Evolutionary conservation across 2,113 vertebrate species (phyloP).

Genomic region (Polypterus senegalus): DNA sequence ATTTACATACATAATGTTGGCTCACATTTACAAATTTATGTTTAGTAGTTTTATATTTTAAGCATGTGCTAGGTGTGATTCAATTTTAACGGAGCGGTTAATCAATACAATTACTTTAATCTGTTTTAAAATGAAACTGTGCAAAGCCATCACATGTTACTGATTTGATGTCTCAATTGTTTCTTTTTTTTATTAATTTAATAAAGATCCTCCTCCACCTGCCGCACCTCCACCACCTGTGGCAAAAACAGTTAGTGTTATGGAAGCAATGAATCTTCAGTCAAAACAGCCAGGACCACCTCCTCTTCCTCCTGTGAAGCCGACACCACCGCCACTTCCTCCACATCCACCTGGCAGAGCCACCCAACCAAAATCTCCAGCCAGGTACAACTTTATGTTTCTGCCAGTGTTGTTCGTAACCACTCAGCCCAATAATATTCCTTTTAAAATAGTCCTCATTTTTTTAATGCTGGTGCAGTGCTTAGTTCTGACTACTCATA

Average conservation of each 20-base stretch:
- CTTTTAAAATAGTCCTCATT: too few species aligned
- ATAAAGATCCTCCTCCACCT: conserved; percentile 49
- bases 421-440: too few species aligned
- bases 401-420: too few species aligned
- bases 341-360: conserved; percentile 58
- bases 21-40: too few species aligned
- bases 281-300: conserved; percentile 51
- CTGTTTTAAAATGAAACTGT: conserved; percentile 15
- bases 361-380: conserved; percentile 57
- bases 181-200: conserved; percentile 10
- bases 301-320: conserved; percentile 35
- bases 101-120: not conserved
- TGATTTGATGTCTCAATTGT: not conserved
- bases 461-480: too few species aligned
- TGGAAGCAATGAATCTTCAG: conserved; percentile 70
- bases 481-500: too few species aligned
- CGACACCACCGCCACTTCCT: conserved; percentile 42
- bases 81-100: too few species aligned
- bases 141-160: conserved; percentile 7
- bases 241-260: conserved; percentile 58
- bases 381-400: conserved; percentile 46
- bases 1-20: too few species aligned
- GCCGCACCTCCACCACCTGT: conserved; percentile 48
- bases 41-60: too few species aligned
- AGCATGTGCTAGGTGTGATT: too few species aligned